Percentiles rank a stretch among this genome's conserved stretches.
Conservation (phyloP, 2,113 vertebrate genomes). For the Hippocampus barbouri region DNA sequence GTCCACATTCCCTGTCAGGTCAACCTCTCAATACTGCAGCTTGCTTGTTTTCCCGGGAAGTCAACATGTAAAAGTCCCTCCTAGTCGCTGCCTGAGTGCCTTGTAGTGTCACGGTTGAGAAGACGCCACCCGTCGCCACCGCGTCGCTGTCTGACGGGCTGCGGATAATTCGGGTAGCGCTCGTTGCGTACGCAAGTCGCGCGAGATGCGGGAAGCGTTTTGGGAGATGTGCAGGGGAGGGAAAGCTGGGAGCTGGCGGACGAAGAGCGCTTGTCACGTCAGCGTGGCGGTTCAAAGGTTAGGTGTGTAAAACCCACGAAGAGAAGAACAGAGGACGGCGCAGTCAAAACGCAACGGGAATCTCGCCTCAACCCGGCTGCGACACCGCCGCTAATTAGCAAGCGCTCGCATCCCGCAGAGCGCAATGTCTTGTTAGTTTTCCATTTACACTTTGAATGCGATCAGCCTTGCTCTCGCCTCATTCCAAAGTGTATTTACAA, state of each 20-base stretch:
- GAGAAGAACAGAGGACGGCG: not conserved
- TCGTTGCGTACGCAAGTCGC: slow-evolving; percentile 40
- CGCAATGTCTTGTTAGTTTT: slow-evolving; percentile 57
- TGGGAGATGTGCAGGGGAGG: not conserved
- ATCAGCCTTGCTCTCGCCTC: slow-evolving; percentile 53
- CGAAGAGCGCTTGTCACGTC: not conserved
- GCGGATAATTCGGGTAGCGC: slow-evolving; percentile 30
- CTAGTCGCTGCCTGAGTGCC: slow-evolving; percentile 28
- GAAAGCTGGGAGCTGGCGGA: not conserved
- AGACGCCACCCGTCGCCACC: slow-evolving; percentile 32
- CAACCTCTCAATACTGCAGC: slow-evolving; percentile 23
- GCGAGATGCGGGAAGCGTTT: slow-evolving; percentile 25
- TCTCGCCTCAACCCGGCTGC: slow-evolving; percentile 44
- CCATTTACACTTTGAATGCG: slow-evolving; percentile 59
- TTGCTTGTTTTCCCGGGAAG: slow-evolving; percentile 37
- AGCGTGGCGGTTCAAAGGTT: not conserved
- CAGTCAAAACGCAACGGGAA: not conserved
- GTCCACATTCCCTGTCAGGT: slow-evolving; percentile 9
- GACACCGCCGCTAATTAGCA: slow-evolving; percentile 59
- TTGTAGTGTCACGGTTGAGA: slow-evolving; percentile 52
- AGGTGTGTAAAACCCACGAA: not conserved
- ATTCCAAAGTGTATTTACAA: slow-evolving; percentile 37
- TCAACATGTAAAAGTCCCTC: slow-evolving; percentile 34
- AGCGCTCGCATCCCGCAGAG: slow-evolving; percentile 41
- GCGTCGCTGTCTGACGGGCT: slow-evolving; percentile 27